phyloP scores from a whole-genome alignment of 2,888 invertebrate species.

The Plagiodera versicolora region DNA sequence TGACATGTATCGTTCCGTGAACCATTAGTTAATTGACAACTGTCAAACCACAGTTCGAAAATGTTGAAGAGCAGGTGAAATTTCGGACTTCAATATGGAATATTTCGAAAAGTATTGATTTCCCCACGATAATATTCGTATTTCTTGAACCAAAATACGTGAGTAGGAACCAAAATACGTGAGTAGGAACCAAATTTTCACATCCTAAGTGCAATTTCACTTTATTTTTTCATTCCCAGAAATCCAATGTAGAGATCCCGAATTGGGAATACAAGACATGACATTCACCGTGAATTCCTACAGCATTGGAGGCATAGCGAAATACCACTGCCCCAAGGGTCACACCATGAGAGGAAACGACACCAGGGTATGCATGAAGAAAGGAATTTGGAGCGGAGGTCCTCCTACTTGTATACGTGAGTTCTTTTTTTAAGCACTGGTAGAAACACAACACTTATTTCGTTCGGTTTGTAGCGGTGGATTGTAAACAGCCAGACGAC shows the following conservation, averaged over 20 bases:
- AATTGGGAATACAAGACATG: constrained; percentile 60
- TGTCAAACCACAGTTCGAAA: no score
- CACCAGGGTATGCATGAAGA: constrained; percentile 73
- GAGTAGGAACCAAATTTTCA: no score
- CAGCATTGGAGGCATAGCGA: constrained; percentile 77
- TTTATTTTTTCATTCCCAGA: constrained; percentile 56
- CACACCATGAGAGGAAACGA: constrained; percentile 78
- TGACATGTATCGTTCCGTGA: no score
- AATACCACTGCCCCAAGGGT: constrained; percentile 82
- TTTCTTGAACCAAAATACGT: no score
- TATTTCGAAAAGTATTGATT: no score
- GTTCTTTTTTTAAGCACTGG: constrained; percentile 38
- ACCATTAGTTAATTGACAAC: no score
- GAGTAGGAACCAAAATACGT: no score
- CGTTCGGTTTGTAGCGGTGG: constrained; percentile 65
- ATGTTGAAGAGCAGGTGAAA: no score
- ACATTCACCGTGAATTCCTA: constrained; percentile 64
- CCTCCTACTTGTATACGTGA: constrained; percentile 81
- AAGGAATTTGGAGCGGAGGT: constrained; percentile 81
- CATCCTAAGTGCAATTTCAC: no score
- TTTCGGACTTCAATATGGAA: no score
- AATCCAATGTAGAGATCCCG: constrained; percentile 77
- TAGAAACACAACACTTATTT: no score
- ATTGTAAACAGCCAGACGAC: constrained; percentile 77
- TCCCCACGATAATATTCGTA: no score